These are phyloP conservation scores for Xenops minutus DNA, from an alignment of 2,797 vertebrate genomes.

Conservation along the genomic window DNA sequence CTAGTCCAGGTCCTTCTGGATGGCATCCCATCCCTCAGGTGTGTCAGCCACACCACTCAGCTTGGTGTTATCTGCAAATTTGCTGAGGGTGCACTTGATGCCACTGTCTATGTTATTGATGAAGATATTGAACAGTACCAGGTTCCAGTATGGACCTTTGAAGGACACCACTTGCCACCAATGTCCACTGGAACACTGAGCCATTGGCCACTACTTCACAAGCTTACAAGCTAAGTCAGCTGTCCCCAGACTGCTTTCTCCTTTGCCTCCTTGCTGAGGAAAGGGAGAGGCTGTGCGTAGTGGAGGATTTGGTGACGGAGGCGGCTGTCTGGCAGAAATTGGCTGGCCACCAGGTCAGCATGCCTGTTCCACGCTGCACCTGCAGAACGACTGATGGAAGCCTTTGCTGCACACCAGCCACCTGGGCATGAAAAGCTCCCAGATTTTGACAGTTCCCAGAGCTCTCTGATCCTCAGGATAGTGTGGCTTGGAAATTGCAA, in stretches of 20 bases:
- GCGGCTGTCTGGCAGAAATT: not conserved
- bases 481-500: not conserved
- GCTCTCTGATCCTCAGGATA: not conserved
- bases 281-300: not conserved
- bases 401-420: not conserved
- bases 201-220: not conserved
- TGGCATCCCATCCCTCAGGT: not conserved
- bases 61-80: not conserved
- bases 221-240: not conserved
- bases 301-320: not conserved
- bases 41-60: not conserved
- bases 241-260: not conserved
- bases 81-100: accelerated
- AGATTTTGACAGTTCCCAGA: not conserved
- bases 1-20: not conserved
- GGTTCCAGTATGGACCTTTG: not conserved
- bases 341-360: not conserved
- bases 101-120: not conserved
- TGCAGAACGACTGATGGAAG: not conserved
- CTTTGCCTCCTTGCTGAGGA: not conserved
- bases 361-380: not conserved
- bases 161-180: not conserved
- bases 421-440: not conserved
- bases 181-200: not conserved
- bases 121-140: not conserved